Conservation (phyloP, 2,888 invertebrate species). For the Muscina levida region DNA sequence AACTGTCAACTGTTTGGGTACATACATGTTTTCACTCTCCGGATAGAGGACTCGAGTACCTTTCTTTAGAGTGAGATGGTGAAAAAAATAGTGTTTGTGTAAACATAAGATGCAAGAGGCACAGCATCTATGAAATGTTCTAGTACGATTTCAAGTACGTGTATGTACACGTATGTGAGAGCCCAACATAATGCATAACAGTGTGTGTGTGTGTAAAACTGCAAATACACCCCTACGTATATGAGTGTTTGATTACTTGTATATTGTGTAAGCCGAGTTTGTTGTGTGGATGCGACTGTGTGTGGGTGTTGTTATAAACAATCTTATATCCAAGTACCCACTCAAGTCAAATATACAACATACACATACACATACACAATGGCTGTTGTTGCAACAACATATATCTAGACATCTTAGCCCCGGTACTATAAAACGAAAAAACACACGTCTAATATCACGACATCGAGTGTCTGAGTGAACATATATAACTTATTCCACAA, state of each 20-base stretch:
- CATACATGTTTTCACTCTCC: neutral
- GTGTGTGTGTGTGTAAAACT: neutral
- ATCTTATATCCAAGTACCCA: constrained; percentile 53
- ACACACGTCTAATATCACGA: constrained; percentile 21
- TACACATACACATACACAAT: constrained; percentile 31
- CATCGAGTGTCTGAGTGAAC: constrained; percentile 8
- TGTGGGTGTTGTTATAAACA: constrained; percentile 43
- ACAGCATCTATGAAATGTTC: constrained; percentile 36
- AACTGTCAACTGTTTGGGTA: neutral
- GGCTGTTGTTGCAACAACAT: constrained; percentile 30
- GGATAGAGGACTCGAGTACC: constrained; percentile 7
- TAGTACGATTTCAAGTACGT: constrained; percentile 37
- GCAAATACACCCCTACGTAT: neutral
- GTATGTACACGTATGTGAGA: constrained; percentile 28
- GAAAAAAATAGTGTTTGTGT: neutral
- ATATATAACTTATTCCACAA: constrained; percentile 42
- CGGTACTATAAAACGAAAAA: neutral
- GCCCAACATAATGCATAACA: neutral
- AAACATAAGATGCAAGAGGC: constrained; percentile 26
- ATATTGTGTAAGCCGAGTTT: neutral
- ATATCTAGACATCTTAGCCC: constrained; percentile 43
- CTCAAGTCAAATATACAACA: constrained; percentile 50
- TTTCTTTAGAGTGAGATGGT: neutral
- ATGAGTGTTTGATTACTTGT: constrained; percentile 42
- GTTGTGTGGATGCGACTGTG: neutral